Base-by-base conservation (phyloP, 1,140 invertebrate species). In the Apis dorsata region DNA sequence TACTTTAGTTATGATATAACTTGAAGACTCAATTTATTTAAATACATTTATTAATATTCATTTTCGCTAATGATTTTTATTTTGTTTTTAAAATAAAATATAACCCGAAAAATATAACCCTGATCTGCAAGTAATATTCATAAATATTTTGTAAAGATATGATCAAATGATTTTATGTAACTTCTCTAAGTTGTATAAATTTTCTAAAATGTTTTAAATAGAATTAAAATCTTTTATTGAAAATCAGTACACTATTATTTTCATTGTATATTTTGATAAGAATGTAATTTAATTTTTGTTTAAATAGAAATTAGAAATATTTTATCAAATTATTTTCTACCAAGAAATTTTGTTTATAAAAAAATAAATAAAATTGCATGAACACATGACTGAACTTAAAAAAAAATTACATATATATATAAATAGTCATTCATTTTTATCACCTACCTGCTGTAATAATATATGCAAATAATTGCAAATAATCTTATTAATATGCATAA, bases 311-410 rank as follows among this genome's bases (percentile, higher is more conserved):
- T 69, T 83, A 57, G 51, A 87, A 72, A 49, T 84, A 49, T 87
- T 86, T 87, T 24, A 71, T 69, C 21, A 78, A 78, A 70, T 86
- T 79, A 80, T 68, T 77, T 84, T 68, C 84, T 73, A 76, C 73
- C 66, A 53, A 68, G 21, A 79, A 84, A 86, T 65, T 62, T 71
- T 78, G 55, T 75, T 70, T 68, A 80, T 75, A 84, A 49, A 85
- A 44, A 44, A 44, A 44, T 44, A 44, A 44, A 85, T 75, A 83
- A 60, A 81, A 73, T 74, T 89, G 78, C 75, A 89, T 76, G 86
- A 85, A 77, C 59, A 84, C 76, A 85, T 34, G 86, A 89, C 86
- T 90, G 89, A 90, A 88, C 86, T 89, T 84, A 86, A 89, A 80
- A 79, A 69, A 55, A 60, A 82, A 80, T 44, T 63, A 81, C 70